Evolutionary conservation across 2,113 vertebrate species (phyloP), one percentile per base, ranked within the genome.

Genomic region (Casuarius casuarius): DNA sequence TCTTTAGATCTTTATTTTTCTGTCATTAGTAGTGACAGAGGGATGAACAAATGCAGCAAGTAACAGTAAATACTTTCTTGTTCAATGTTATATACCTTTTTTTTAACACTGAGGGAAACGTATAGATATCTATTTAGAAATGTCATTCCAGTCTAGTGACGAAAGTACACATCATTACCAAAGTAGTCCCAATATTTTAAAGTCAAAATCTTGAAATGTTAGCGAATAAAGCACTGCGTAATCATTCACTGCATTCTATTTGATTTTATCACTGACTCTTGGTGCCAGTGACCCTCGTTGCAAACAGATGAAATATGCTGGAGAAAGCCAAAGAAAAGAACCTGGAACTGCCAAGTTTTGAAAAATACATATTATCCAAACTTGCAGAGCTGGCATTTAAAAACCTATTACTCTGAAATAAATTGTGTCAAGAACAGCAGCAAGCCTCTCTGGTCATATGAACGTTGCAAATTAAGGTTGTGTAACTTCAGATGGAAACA

Each of bases 221-320:
- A 40, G 59, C 70, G 42, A 19, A 80, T 66, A 74, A 84, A 61
- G 1, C 4, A 19, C 20, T 58, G 2, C 5, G 2, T 42, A 52
- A 33, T 67, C 75, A 54, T 79, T 94, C 40, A 76, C 20, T 89
- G 10, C 59, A 25, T 68, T 94, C 44, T 62, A 42, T 91, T 90
- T 89, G 18, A 70, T 73, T 95, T 95, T 91, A 52, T 89, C 73
- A 58, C 20, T 66, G 58, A 44, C 22, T 90, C 58, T 80, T 88
- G 9, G 81, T 72, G 13, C 58, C 35, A 29, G 20, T n/a, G n/a
- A 68, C 48, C 38, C 40, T 87, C 94, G 49, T 83, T 35, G 70
- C 38, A 79, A 75, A 35, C 19, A 71, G 16, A 78, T 68, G 25
- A 84, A 77, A 80, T 76, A 66, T 78, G 11, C 65, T 77, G 79